These are phyloP conservation scores for Oryctes rhinoceros DNA, from an alignment of 1,140 invertebrate species.

Conservation along the genomic window DNA sequence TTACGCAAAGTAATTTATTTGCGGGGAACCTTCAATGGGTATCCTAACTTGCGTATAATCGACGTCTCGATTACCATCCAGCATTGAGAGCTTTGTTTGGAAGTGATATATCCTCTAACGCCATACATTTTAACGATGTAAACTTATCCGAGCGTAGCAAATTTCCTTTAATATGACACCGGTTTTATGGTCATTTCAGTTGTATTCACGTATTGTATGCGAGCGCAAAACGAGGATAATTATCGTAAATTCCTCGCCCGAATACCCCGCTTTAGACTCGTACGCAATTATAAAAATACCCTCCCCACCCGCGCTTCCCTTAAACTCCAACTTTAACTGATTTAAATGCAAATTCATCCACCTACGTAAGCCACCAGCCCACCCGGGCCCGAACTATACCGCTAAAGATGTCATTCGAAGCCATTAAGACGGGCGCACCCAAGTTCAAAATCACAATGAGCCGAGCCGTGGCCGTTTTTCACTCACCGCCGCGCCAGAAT, in stretches of 20 bases:
- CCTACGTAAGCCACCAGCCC: neutral
- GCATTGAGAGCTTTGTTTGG: too few species aligned
- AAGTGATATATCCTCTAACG: neutral
- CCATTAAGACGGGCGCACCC: slow-evolving; percentile 25
- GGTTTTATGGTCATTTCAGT: slow-evolving; percentile 4
- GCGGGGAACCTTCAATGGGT: too few species aligned
- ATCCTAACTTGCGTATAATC: too few species aligned
- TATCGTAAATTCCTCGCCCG: slow-evolving; percentile 20
- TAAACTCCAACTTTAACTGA: slow-evolving; percentile 7
- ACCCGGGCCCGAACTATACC: neutral
- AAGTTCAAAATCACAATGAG: slow-evolving; percentile 13
- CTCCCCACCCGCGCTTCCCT: neutral
- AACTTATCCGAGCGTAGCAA: slow-evolving; percentile 1
- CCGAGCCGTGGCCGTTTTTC: neutral
- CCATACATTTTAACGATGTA: neutral
- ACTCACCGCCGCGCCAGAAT: slow-evolving; percentile 6
- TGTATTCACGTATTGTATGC: neutral
- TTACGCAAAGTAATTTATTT: too few species aligned
- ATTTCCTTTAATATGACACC: neutral
- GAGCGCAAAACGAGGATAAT: neutral
- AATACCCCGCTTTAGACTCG: neutral
- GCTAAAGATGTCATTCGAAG: slow-evolving; percentile 26
- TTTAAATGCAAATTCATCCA: slow-evolving; percentile 31
- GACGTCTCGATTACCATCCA: too few species aligned
- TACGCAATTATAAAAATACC: slow-evolving; percentile 11